Evolutionary conservation across 2,888 invertebrate species (phyloP), one percentile per base, ranked within the genome.

Genomic region (Drosophila algonquin): DNA sequence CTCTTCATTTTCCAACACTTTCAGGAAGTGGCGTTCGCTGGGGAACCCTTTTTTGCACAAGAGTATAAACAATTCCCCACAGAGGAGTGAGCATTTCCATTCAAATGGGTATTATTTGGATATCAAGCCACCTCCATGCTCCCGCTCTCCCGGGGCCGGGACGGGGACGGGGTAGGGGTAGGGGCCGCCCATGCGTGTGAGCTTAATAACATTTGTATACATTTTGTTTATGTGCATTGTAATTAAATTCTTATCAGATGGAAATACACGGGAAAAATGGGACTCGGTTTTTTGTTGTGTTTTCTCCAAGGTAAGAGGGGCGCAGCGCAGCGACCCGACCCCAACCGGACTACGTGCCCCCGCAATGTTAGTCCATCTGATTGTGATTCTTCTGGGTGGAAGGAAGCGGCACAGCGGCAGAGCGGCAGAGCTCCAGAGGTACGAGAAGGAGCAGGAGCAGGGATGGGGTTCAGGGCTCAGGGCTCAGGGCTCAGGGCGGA

Each of bases 171-270:
- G 21, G 21, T 3, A 18, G 18, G 18, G 18, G 18, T 18, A 18
- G 46, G 30, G 24, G 61, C 30, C 52, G 51, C 35, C 45, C 47
- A 47, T 70, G 80, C 75, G 81, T 67, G 81, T 50, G 77, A 64
- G 67, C 67, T 81, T 76, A 84, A 76, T 87, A 84, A 7, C 85
- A 69, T 63, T 71, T 73, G 87, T 84, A 81, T 79, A 81, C 87
- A 76, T 81, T 73, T 76, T 81, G 76, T 75, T 71, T 87, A 87
- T 87, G 63, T 79, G 79, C 79, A 73, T 73, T 81, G 87, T 87
- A 88, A 88, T 84, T 84, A 84, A 84, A 88, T 84, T 88, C 84
- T 84, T 84, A 88, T 84, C 84, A 83, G 84, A 78, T 79, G 75
- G 63, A 69, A 78, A 76, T 74, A 74, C 74, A 65, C 62, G 71